Conservation (phyloP, 2,888 invertebrate genomes). For the Melieria omissa region DNA sequence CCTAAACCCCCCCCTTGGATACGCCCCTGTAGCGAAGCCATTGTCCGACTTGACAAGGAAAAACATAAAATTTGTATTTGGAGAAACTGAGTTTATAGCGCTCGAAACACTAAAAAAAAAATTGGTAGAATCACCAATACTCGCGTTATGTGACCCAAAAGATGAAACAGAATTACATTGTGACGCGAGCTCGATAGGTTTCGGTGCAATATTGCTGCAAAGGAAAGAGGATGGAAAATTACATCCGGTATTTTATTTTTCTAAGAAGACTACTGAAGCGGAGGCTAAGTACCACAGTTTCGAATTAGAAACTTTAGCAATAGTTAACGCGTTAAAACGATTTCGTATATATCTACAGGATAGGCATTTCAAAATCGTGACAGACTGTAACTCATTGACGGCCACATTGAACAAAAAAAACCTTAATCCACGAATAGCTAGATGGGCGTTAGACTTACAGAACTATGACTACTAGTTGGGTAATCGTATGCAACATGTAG, state of each 20-base stretch:
- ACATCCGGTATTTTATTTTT: constrained; percentile 53
- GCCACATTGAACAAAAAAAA: constrained; percentile 31
- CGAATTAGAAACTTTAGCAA: constrained; percentile 52
- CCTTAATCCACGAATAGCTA: constrained; percentile 26
- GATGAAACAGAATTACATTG: constrained; percentile 20
- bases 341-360: constrained; percentile 25
- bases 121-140: constrained; percentile 32
- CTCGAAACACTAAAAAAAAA: constrained; percentile 32
- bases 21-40: too few relatives aligned
- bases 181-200: constrained; percentile 51
- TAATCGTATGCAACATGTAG: too few relatives aligned
- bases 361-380: constrained; percentile 12
- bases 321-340: constrained; percentile 60
- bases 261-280: constrained; percentile 58
- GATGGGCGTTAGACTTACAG: constrained; percentile 32
- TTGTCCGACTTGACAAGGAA: constrained; percentile 16
- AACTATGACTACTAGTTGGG: too few relatives aligned
- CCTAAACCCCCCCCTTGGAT: too few relatives aligned
- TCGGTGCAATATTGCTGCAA: constrained; percentile 50
- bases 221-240: constrained; percentile 40
- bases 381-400: constrained; percentile 23
- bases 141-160: constrained; percentile 50
- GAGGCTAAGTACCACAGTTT: constrained; percentile 53
- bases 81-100: constrained; percentile 1
- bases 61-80: constrained; percentile 23